Evolutionary conservation across 2,888 invertebrate species (phyloP).

Genomic region (Oxyscelio sp.): DNA sequence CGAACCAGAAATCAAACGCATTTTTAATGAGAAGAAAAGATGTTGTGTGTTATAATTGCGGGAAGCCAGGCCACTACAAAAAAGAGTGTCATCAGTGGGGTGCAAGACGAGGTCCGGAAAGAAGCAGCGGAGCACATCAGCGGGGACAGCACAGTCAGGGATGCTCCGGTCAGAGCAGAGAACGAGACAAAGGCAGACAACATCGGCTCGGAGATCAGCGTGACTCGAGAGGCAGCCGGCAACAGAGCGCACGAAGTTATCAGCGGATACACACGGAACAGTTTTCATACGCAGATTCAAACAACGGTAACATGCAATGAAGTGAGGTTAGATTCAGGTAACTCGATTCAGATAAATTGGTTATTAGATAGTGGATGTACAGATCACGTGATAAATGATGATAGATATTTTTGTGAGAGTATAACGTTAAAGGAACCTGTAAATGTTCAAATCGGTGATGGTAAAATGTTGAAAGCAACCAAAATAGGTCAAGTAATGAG

Average conservation of each 20-base stretch:
- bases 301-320: background rate
- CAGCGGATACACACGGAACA: constrained; percentile 8
- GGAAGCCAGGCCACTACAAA: constrained; percentile 40
- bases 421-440: constrained; percentile 32
- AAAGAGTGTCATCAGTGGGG: background rate
- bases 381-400: constrained; percentile 51
- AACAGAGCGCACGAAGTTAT: no score
- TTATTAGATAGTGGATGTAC: constrained; percentile 61
- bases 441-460: constrained; percentile 46
- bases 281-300: constrained; percentile 1
- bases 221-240: background rate
- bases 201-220: background rate
- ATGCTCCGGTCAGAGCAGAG: background rate
- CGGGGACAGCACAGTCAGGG: background rate
- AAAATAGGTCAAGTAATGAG: constrained; percentile 50
- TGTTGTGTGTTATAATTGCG: constrained; percentile 63
- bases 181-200: background rate
- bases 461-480: constrained; percentile 40
- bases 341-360: constrained; percentile 34
- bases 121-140: background rate
- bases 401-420: constrained; percentile 25
- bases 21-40: constrained; percentile 51
- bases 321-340: constrained; percentile 14
- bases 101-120: background rate
- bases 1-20: constrained; percentile 57